Base-by-base conservation (phyloP, 2,888 invertebrate genomes). In the Halocaridina rubra region DNA sequence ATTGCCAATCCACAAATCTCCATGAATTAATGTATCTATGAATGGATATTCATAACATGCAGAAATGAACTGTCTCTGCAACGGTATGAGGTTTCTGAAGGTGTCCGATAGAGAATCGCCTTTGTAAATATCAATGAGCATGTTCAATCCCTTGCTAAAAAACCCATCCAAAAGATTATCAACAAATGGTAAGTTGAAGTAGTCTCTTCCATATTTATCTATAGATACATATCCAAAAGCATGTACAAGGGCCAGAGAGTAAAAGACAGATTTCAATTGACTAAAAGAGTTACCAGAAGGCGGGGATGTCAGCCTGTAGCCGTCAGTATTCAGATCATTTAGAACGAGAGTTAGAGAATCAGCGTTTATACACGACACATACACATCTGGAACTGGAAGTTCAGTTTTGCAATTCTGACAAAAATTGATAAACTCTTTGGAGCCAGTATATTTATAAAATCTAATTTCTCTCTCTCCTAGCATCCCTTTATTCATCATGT, bases 1-100 rank as follows among this genome's bases (percentile, higher is more conserved):
- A 16, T 87, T 82, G 16, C 85, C 87, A 10, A 82, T 80, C 85
- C 85, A 87, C 0, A 87, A 74, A 22, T 86, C 87, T 8, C 87
- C 85, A 30, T 87, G 87, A n/a, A 82, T 59, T 7, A 87, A 30
- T 16, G 87, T 86, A 16, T 80, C 72, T 8, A 87, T 29, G 7
- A 85, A 57, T 2, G 85, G 85, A 24, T 72, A 46, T 10, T 32
- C 71, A 19, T 30, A 22, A 13, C 75, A 64, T n/a, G 22, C 64
- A 13, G 59, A 24, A 27, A 57, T 32, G 22, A 87, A 81, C 27
- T 69, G 57, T 27, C 59, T 75, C 7, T 81, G 76, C 8, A 81
- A 29, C 4, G 79, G 71, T 46, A 71, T 79, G 19, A 87, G 69
- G 7, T 74, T n/a, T n/a, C 30, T 61, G n/a, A 85, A 71, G 22